Evolutionary conservation across 2,888 invertebrate species (phyloP).

Genomic region (Cabera pusaria): DNA sequence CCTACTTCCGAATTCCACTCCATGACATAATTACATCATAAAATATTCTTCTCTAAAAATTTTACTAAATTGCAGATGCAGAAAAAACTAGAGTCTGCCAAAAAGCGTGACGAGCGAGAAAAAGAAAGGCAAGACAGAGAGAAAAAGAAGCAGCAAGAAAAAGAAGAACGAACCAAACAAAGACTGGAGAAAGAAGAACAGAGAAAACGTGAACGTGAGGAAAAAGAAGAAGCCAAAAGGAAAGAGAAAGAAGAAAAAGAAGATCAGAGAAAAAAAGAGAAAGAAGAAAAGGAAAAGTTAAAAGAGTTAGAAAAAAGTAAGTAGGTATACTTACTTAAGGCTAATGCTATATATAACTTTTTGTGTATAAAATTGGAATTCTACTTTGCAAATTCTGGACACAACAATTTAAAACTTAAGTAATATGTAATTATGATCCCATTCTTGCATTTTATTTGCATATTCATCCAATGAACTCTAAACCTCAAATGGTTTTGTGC

Average conservation of each 20-base stretch:
- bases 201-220: conserved; percentile 64
- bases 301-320: conserved; percentile 82
- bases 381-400: no score
- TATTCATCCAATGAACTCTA: no score
- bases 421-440: no score
- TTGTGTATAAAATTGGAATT: no score
- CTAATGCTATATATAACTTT: no score
- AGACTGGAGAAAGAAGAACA: conserved; percentile 71
- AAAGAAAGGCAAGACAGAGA: conserved; percentile 74
- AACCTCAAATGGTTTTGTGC: no score
- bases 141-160: conserved; percentile 68
- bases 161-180: conserved; percentile 72
- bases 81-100: conserved; percentile 82
- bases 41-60: no score
- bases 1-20: no score
- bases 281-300: conserved; percentile 79
- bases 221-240: conserved; percentile 70
- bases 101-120: conserved; percentile 81
- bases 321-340: no score
- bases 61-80: conserved; percentile 75
- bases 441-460: no score
- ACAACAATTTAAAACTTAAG: no score
- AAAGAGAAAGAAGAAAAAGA: conserved; percentile 80
- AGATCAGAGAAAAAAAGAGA: conserved; percentile 76
- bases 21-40: no score